Conservation (phyloP, 1,140 invertebrate species). For the Anagrus nilaparvatae region DNA sequence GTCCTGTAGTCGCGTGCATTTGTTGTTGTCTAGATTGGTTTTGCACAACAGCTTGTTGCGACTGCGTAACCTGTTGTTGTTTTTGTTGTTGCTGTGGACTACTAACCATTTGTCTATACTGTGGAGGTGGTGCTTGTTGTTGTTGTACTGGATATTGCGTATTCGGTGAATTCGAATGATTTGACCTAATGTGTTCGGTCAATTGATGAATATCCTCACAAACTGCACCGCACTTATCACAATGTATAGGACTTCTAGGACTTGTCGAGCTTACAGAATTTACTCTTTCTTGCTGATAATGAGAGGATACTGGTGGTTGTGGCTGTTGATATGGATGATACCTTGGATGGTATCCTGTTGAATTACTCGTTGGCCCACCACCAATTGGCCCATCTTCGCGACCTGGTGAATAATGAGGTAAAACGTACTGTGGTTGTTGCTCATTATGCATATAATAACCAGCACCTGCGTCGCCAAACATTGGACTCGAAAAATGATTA, state of each 20-base stretch:
- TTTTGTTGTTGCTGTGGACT: constrained; percentile 22
- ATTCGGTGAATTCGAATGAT: constrained; percentile 49
- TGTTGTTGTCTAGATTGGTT: constrained; percentile 16
- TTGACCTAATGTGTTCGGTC: constrained; percentile 58
- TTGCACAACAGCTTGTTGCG: constrained; percentile 13
- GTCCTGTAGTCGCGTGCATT: constrained; percentile 24
- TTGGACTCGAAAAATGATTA: constrained; percentile 22
- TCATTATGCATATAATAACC: constrained; percentile 32
- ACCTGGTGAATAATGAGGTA: constrained; percentile 31
- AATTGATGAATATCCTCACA: constrained; percentile 60
- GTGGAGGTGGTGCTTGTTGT: constrained; percentile 18
- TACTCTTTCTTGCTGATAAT: constrained; percentile 40
- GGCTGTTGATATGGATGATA: constrained; percentile 40
- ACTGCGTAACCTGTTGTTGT: constrained; percentile 19
- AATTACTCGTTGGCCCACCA: constrained; percentile 3
- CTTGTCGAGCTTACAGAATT: constrained; percentile 53
- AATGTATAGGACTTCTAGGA: constrained; percentile 57
- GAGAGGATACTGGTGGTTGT: constrained; percentile 41
- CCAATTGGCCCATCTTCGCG: background rate
- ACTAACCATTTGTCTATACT: constrained; percentile 29
- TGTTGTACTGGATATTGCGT: constrained; percentile 24
- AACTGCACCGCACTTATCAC: constrained; percentile 69
- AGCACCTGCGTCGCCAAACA: constrained; percentile 23
- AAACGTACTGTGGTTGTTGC: constrained; percentile 5
- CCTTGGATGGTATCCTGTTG: constrained; percentile 13